Conservation (phyloP, 2,113 vertebrate species). For the Scomber scombrus region DNA sequence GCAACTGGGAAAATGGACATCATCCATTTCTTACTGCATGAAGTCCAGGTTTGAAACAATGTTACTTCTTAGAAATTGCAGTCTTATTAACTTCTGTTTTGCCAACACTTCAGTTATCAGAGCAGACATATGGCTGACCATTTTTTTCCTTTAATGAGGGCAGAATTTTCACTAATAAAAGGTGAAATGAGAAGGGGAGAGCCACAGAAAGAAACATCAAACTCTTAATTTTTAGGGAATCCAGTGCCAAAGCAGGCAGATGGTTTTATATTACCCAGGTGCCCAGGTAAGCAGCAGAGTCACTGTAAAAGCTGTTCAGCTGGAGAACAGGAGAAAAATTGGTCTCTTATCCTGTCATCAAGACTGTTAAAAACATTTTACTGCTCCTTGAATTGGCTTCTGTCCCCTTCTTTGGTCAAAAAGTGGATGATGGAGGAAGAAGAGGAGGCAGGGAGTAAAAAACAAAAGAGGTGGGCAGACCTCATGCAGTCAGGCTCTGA, state of each 20-base stretch:
- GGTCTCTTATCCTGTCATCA: conserved; percentile 21
- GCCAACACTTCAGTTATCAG: neutral
- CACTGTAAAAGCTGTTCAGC: conserved; percentile 34
- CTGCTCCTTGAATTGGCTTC: conserved; percentile 21
- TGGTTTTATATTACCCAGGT: conserved; percentile 19
- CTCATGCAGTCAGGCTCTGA: neutral
- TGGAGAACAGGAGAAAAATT: neutral
- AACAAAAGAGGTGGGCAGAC: too few species aligned
- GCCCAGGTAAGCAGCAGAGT: conserved; percentile 12
- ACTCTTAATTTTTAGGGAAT: conserved; percentile 2
- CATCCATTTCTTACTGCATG: neutral
- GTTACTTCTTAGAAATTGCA: neutral
- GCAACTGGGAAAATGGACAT: neutral
- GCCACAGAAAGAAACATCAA: conserved; percentile 1
- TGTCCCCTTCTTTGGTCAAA: neutral
- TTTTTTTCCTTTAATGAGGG: conserved; percentile 19
- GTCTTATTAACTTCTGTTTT: neutral
- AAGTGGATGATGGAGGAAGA: neutral
- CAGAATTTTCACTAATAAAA: conserved; percentile 12
- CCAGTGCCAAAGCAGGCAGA: conserved; percentile 10
- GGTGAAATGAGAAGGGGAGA: neutral
- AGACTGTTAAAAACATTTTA: conserved; percentile 22
- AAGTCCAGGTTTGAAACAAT: neutral
- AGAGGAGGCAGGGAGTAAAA: neutral
- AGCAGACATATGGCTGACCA: neutral